Evolutionary conservation across 2,888 invertebrate species (phyloP), one percentile per base, ranked within the genome.

Genomic region (Drosophila hawaiiensis): DNA sequence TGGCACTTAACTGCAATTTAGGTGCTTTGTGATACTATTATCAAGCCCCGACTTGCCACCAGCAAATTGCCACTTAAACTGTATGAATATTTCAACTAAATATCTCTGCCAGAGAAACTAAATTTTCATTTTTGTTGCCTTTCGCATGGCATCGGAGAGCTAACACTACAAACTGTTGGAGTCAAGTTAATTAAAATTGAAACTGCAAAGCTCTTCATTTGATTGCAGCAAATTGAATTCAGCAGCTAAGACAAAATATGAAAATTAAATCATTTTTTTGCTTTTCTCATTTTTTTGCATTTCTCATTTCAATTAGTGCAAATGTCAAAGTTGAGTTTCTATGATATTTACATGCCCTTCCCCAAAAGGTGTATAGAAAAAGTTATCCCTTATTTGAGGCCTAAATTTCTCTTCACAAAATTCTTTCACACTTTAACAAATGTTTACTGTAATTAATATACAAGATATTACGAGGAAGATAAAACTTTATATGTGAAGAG

Each of bases 221-320:
- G 82, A 82, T 84, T 87, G 66, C 73, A 69, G 53, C 64, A 76
- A 76, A 83, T 73, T 76, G 72, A 66, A 82, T 80, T 78, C 56
- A 68, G 22, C 73, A 68, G 72, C 66, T 54, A 64, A 85, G 83
- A 28, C 53, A 63, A 83, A 86, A 80, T 70, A 75, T 73, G 70
- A 76, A 84, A 82, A 78, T 82, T 66, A 72, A 80, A 78, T 89
- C n/a, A n/a, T 77, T 80, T 69, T 67, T 76, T n/a, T 35, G 22
- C 55, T 73, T 66, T 60, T 55, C 28, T 31, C 47, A 29, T 50
- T 50, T 75, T 79, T 72, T 67, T 58, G 47, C 63, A 78, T 84
- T 82, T 82, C 85, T 80, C 83, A 88, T 85, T 85, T 85, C 86
- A 85, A 85, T 85, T 90, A 88, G 78, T 43, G 68, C 67, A 68